phyloP scores from a whole-genome alignment of 2,888 invertebrate genomes.

The Zelleria hepariella region DNA sequence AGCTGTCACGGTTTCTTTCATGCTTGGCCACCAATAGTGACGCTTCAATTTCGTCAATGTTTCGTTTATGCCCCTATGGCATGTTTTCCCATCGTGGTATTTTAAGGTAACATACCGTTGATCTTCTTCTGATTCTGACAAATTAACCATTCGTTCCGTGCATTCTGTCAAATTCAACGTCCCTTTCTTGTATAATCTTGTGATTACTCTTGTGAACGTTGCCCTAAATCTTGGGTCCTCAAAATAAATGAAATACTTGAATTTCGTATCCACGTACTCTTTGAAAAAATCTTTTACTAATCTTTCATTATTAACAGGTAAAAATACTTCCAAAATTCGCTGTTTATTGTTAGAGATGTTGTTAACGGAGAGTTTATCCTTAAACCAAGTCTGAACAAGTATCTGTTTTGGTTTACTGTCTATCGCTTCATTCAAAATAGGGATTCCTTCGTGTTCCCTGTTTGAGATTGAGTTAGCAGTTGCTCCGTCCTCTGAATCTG shows the following conservation, averaged over 20 bases:
- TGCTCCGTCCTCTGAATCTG: neutral
- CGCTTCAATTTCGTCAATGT: conserved; percentile 7
- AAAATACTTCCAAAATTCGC: neutral
- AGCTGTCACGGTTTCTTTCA: conserved; percentile 11
- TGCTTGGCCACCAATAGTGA: conserved; percentile 12
- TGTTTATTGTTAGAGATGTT: neutral
- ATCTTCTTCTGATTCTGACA: conserved; percentile 9
- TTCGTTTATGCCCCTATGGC: conserved; percentile 17
- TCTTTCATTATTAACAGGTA: neutral
- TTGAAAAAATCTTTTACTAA: neutral
- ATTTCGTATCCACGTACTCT: neutral
- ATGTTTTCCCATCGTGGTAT: conserved; percentile 16
- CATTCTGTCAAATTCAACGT: conserved; percentile 13
- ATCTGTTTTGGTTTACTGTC: conserved; percentile 4
- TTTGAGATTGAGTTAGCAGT: conserved; percentile 3
- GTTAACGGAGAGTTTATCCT: neutral
- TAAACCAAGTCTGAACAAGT: neutral
- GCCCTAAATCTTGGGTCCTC: neutral
- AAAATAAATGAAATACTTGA: neutral
- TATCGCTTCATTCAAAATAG: conserved; percentile 3
- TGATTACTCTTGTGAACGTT: conserved; percentile 6
- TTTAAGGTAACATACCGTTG: conserved; percentile 13
- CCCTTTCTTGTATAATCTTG: conserved; percentile 10
- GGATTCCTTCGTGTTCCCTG: conserved; percentile 1
- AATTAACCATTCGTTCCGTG: conserved; percentile 11